Percentiles rank a stretch among this genome's conserved stretches.
These are phyloP conservation scores for Eretmocerus hayati DNA, from an alignment of 2,888 invertebrate genomes.

Conservation along the genomic window DNA sequence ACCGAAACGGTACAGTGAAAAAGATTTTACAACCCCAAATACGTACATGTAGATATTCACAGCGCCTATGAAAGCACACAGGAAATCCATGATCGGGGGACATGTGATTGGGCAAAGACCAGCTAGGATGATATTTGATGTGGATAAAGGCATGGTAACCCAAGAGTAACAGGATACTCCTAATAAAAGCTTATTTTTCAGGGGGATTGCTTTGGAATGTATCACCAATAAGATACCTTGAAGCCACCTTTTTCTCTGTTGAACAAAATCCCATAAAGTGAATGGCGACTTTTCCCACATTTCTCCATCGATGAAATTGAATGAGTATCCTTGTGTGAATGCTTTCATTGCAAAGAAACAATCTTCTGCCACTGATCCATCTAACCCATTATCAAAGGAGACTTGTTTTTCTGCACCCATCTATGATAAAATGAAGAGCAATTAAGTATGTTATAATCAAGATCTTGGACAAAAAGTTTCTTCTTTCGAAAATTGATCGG, in stretches of 20 bases:
- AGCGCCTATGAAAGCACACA: slow-evolving; percentile 86
- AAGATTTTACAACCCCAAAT: slow-evolving; percentile 95
- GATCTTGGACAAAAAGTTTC: too few species aligned
- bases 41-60: slow-evolving; percentile 97
- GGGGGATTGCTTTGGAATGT: slow-evolving; percentile 76
- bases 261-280: slow-evolving; percentile 88
- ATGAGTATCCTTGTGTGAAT: slow-evolving; percentile 80
- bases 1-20: slow-evolving; percentile 82
- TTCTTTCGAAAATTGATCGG: too few species aligned
- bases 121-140: slow-evolving; percentile 81
- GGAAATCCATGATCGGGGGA: slow-evolving; percentile 73
- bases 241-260: slow-evolving; percentile 94
- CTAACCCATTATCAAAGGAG: slow-evolving; percentile 91
- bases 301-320: slow-evolving; percentile 95
- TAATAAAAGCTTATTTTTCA: slow-evolving; percentile 71
- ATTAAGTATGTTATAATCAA: too few species aligned
- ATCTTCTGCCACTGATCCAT: slow-evolving; percentile 97
- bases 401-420: slow-evolving; percentile 84
- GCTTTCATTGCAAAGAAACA: slow-evolving; percentile 97
- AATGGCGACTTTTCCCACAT: slow-evolving; percentile 99
- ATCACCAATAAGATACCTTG: slow-evolving; percentile 86
- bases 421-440: slow-evolving; percentile 46
- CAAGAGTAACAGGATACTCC: slow-evolving; percentile 90
- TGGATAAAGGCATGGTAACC: slow-evolving; percentile 89
- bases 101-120: slow-evolving; percentile 82